A percentile compares a stretch with the other conserved stretches of the same genome.
These are phyloP conservation scores for Noctua pronuba DNA, from an alignment of 2,888 invertebrate species.

Conservation along the genomic window DNA sequence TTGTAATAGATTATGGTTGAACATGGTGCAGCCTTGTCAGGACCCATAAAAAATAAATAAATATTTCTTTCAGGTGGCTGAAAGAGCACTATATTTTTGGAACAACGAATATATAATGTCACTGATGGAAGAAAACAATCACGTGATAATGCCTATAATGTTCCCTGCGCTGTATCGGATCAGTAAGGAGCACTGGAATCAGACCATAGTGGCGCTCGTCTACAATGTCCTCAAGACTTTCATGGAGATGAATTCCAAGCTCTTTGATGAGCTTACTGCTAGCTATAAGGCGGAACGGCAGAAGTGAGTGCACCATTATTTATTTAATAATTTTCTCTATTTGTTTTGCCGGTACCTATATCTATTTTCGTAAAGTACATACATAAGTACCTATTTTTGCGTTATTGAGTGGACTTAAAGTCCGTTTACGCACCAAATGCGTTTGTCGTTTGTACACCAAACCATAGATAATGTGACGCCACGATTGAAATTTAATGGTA, in stretches of 20 bases:
- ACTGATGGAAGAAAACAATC: constrained; percentile 99
- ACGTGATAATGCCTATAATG: constrained; percentile 99
- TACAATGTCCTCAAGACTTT: constrained; percentile 99
- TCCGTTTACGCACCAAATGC: background rate
- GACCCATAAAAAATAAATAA: background rate
- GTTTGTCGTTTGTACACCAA: background rate
- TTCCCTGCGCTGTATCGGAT: constrained; percentile 99
- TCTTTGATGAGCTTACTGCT: constrained; percentile 99
- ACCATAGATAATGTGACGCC: background rate
- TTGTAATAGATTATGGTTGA: constrained; percentile 1
- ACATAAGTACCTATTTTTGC: background rate
- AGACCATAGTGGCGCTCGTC: constrained; percentile 99
- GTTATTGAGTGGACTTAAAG: background rate
- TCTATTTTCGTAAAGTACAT: background rate
- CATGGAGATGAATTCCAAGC: constrained; percentile 99
- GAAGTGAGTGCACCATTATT: constrained; percentile 93
- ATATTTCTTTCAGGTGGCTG: constrained; percentile 95
- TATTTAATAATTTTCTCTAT: background rate
- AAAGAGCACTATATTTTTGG: constrained; percentile 99
- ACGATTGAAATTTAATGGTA: background rate
- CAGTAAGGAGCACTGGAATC: constrained; percentile 99
- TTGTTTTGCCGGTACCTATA: background rate
- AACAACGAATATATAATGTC: constrained; percentile 99
- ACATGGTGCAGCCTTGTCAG: background rate
- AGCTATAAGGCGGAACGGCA: constrained; percentile 99